Evolutionary conservation across 2,113 vertebrate genomes (phyloP).

Genomic region (Ramphastos sulfuratus): DNA sequence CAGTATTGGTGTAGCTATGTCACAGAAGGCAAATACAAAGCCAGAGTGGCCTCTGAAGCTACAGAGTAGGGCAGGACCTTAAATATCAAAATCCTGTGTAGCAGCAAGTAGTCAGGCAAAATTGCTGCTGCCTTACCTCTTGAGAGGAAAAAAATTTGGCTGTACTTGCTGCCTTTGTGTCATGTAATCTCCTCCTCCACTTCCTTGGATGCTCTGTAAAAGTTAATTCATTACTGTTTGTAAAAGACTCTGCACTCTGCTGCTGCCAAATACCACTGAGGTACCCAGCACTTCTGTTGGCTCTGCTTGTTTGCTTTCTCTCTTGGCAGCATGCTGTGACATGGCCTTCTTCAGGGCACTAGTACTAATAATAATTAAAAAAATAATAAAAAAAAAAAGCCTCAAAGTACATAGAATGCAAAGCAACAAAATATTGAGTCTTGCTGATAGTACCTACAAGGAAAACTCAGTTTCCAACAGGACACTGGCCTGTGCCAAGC

Average conservation of each 20-base stretch:
- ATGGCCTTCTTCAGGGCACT: background rate
- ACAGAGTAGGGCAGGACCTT: background rate
- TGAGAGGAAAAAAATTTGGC: background rate
- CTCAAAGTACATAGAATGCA: background rate
- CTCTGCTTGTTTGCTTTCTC: slow-evolving; percentile 4
- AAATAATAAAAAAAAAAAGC: no score
- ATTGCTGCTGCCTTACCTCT: background rate
- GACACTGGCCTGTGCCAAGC: background rate
- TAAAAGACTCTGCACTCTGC: background rate
- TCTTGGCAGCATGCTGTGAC: background rate
- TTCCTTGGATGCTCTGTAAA: background rate
- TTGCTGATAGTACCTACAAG: background rate
- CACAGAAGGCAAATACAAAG: background rate
- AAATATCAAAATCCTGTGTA: background rate
- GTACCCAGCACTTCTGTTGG: background rate
- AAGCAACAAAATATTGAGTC: background rate
- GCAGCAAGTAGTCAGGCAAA: background rate
- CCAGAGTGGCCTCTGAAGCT: background rate
- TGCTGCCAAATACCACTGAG: background rate
- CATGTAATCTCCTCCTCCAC: background rate
- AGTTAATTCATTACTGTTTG: slow-evolving; percentile 47
- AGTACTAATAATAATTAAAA: background rate
- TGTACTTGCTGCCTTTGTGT: background rate
- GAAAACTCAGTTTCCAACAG: background rate
- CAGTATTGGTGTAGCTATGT: background rate